Conservation (phyloP, 37 sponge, comb jelly and placozoan species). For the Bolinopsis microptera region DNA sequence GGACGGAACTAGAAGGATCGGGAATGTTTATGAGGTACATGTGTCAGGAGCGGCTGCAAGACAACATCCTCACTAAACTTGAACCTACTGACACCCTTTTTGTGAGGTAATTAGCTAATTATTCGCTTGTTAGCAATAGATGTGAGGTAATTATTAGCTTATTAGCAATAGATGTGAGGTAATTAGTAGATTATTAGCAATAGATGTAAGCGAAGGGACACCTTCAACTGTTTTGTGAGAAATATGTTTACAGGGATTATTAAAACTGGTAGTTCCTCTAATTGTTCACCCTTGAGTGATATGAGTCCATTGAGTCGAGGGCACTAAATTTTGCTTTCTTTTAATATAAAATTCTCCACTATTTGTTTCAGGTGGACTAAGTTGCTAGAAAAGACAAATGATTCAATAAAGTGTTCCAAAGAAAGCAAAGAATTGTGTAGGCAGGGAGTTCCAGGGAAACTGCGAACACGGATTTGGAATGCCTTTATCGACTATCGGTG, state of each 20-base stretch:
- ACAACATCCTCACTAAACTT: background rate
- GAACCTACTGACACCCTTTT: constrained; percentile 14
- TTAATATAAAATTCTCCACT: no score
- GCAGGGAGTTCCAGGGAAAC: constrained; percentile 1
- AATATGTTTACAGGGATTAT: no score
- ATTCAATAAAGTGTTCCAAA: background rate
- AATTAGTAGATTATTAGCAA: no score
- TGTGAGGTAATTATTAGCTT: no score
- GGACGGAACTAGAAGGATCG: constrained; percentile 4
- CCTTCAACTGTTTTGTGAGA: no score
- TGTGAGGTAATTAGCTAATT: background rate
- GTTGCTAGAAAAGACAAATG: constrained; percentile 33
- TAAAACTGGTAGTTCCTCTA: no score
- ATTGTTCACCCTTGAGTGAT: no score
- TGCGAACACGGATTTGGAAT: constrained; percentile 17
- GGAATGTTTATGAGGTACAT: constrained; percentile 44
- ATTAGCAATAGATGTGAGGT: no score
- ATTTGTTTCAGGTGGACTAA: constrained; percentile 60
- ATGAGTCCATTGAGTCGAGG: no score
- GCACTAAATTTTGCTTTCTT: no score
- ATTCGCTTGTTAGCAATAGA: background rate
- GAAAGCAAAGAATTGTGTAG: constrained; percentile 50
- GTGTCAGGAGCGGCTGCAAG: constrained; percentile 34
- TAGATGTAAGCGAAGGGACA: no score
- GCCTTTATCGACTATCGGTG: constrained; percentile 56